Evolutionary conservation across 2,888 invertebrate genomes (phyloP).

Genomic region (Listrodromus nycthemerus): DNA sequence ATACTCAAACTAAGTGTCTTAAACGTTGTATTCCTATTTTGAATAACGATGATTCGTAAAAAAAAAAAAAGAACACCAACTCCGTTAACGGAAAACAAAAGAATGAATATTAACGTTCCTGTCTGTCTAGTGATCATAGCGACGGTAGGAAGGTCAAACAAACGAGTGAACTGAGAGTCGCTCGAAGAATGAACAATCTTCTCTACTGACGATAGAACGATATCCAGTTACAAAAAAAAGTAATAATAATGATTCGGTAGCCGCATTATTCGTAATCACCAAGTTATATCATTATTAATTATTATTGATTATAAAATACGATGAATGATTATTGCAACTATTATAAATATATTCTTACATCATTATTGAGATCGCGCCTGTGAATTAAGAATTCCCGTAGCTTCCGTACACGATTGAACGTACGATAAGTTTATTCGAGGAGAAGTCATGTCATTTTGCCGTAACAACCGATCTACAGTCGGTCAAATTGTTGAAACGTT

Average conservation of each 20-base stretch:
- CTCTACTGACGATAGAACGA: slow-evolving; percentile 30
- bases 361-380: slow-evolving; percentile 66
- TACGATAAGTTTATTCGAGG: not conserved
- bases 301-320: slow-evolving; percentile 53
- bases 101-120: slow-evolving; percentile 26
- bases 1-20: slow-evolving; percentile 79
- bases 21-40: slow-evolving; percentile 77
- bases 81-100: not conserved
- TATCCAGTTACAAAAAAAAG: slow-evolving; percentile 19
- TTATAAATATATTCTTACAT: slow-evolving; percentile 80
- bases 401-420: not conserved
- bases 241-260: not conserved
- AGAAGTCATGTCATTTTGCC: not conserved
- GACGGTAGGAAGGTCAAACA: not conserved
- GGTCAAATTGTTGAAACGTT: not conserved
- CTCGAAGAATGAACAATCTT: not conserved
- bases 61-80: slow-evolving; percentile 3
- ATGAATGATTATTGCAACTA: slow-evolving; percentile 68
- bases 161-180: not conserved
- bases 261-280: slow-evolving; percentile 49
- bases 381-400: not conserved
- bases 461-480: too few relatives aligned
- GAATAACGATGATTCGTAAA: slow-evolving; percentile 37
- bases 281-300: slow-evolving; percentile 59
- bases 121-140: slow-evolving; percentile 39